Conservation (phyloP, 2,797 vertebrate species). For the Todus mexicanus region DNA sequence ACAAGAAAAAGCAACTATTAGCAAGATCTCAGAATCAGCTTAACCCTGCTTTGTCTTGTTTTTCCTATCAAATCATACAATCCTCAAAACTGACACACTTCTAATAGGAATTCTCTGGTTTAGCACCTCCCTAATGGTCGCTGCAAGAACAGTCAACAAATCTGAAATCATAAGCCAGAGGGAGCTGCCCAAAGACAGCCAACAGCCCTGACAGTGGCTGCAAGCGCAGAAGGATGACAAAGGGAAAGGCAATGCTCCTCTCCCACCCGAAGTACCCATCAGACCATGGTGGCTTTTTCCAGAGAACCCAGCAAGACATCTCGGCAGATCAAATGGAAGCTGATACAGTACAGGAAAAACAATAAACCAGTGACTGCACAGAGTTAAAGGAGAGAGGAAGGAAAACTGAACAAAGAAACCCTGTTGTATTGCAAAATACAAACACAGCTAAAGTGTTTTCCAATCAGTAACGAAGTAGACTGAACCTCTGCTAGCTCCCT, state of each 20-base stretch:
- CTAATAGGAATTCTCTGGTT: neutral
- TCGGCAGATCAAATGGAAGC: neutral
- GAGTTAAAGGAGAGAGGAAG: neutral
- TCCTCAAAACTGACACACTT: neutral
- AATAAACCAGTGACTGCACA: rapidly evolving
- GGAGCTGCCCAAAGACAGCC: neutral
- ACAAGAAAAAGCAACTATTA: neutral
- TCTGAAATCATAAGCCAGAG: neutral
- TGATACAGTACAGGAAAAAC: neutral
- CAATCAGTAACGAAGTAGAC: neutral
- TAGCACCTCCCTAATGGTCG: neutral
- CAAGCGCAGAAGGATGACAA: neutral
- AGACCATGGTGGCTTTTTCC: neutral
- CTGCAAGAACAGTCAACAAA: neutral
- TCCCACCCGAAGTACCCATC: neutral
- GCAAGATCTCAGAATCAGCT: neutral
- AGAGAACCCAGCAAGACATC: rapidly evolving
- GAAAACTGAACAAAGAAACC: neutral
- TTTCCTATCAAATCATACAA: neutral
- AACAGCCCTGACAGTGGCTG: neutral
- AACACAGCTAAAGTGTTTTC: neutral
- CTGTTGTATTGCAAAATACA: rapidly evolving
- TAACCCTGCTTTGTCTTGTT: neutral
- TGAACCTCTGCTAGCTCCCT: neutral
- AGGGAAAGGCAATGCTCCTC: neutral